phyloP scores from a whole-genome alignment of 2,797 vertebrate species.

The Oreonectes daqikongensis region DNA sequence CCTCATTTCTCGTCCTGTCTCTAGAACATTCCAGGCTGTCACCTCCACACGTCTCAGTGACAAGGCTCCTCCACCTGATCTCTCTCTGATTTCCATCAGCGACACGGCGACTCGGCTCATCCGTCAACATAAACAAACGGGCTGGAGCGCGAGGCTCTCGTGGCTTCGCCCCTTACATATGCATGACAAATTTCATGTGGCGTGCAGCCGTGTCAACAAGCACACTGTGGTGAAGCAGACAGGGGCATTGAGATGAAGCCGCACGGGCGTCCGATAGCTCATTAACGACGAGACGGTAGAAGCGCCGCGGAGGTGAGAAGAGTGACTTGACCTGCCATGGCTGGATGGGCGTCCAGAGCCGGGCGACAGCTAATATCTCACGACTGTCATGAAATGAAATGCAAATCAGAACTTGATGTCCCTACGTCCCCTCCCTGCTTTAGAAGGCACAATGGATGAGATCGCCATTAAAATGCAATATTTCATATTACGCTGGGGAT shows the following conservation, averaged over 20 bases:
- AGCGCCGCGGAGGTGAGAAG: conserved; percentile 23
- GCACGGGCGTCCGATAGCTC: conserved; percentile 52
- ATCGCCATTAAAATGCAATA: conserved; percentile 56
- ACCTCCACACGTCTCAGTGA: conserved; percentile 36
- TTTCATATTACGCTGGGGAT: conserved; percentile 52
- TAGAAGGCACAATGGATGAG: conserved; percentile 51
- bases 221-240: conserved; percentile 10
- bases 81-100: too few relatives aligned
- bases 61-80: too few relatives aligned
- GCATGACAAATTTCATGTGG: conserved; percentile 53
- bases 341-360: conserved; percentile 33
- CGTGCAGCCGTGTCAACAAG: conserved; percentile 50
- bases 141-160: conserved; percentile 17
- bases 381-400: conserved; percentile 48
- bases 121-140: conserved; percentile 65
- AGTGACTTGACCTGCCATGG: conserved; percentile 29
- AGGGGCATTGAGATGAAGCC: conserved; percentile 13
- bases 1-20: conserved; percentile 45
- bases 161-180: conserved; percentile 47
- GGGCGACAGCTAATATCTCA: conserved; percentile 47
- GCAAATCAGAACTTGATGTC: conserved; percentile 50
- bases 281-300: conserved; percentile 45
- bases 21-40: conserved; percentile 45
- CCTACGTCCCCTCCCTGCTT: conserved; percentile 23
- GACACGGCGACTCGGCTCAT: conserved; percentile 59